Evolutionary conservation across 2,888 invertebrate species (phyloP).

Genomic region (Thera britannica): DNA sequence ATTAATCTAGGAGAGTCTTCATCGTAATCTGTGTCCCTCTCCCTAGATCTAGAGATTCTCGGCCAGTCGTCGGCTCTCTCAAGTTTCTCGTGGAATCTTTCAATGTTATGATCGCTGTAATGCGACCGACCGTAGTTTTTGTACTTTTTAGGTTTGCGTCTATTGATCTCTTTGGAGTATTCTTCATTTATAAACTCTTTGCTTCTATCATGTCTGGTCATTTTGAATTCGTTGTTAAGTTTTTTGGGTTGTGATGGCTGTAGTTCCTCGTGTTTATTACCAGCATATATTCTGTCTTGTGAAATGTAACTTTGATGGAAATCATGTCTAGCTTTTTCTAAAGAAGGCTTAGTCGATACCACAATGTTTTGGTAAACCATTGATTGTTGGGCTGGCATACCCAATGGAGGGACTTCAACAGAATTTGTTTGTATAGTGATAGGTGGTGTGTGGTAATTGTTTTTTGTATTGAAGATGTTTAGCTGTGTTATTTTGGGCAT

Average conservation of each 20-base stretch:
- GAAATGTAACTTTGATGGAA: conserved; percentile 7
- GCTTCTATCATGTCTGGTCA: conserved; percentile 14
- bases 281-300: conserved; percentile 5
- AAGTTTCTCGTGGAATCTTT: conserved; percentile 63
- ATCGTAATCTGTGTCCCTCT: conserved; percentile 38
- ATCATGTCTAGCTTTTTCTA: conserved; percentile 8
- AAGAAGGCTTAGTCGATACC: conserved; percentile 51
- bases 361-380: conserved; percentile 65
- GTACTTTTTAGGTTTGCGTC: conserved; percentile 20
- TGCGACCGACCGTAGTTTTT: conserved; percentile 28
- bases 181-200: conserved; percentile 11
- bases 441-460: conserved; percentile 38
- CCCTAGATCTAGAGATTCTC: conserved; percentile 7
- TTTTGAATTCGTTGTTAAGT: conserved; percentile 7
- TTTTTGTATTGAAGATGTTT: conserved; percentile 29
- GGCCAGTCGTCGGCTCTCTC: conserved; percentile 45
- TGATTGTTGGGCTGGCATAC: conserved; percentile 58
- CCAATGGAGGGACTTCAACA: conserved; percentile 64
- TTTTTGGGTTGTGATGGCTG: neutral
- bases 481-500: conserved; percentile 30
- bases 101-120: conserved; percentile 32
- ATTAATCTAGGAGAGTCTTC: conserved; percentile 42
- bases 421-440: conserved; percentile 71
- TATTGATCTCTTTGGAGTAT: conserved; percentile 27
- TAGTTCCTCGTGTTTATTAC: conserved; percentile 6